phyloP scores from a whole-genome alignment of 2,113 vertebrate species.

The Nymphicus hollandicus region DNA sequence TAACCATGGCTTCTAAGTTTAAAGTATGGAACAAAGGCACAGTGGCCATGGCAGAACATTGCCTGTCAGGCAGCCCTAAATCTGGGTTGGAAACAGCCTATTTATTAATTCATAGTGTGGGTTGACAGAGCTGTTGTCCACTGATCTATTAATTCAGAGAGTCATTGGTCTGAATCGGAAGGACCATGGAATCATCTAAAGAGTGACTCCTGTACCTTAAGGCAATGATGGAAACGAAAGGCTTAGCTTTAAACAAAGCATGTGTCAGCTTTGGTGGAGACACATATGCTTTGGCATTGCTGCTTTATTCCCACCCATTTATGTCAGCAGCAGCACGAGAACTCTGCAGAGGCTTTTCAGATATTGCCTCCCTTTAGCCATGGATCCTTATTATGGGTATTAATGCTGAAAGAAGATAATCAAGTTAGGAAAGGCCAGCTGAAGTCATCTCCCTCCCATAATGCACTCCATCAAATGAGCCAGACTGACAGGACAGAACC shows the following conservation, averaged over 20 bases:
- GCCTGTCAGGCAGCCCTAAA: slow-evolving; percentile 24
- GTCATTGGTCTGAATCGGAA: neutral
- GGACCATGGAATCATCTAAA: neutral
- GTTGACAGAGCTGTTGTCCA: neutral
- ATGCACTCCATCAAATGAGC: neutral
- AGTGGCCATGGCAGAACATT: neutral
- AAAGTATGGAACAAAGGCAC: slow-evolving; percentile 1
- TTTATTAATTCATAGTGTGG: neutral
- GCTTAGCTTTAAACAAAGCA: neutral
- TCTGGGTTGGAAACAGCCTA: neutral
- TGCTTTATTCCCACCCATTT: neutral
- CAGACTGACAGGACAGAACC: neutral
- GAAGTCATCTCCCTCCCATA: neutral
- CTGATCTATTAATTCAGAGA: neutral
- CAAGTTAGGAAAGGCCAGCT: neutral
- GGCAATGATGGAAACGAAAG: neutral
- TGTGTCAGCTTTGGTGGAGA: neutral
- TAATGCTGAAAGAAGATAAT: neutral
- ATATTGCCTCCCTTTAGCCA: neutral
- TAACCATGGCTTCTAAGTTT: neutral
- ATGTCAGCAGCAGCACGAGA: neutral
- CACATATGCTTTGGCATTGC: neutral
- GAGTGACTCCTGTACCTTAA: neutral
- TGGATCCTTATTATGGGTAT: neutral
- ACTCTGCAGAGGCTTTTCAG: neutral